Evolutionary conservation across 2,888 invertebrate species (phyloP).

Genomic region (Apeira syringaria): DNA sequence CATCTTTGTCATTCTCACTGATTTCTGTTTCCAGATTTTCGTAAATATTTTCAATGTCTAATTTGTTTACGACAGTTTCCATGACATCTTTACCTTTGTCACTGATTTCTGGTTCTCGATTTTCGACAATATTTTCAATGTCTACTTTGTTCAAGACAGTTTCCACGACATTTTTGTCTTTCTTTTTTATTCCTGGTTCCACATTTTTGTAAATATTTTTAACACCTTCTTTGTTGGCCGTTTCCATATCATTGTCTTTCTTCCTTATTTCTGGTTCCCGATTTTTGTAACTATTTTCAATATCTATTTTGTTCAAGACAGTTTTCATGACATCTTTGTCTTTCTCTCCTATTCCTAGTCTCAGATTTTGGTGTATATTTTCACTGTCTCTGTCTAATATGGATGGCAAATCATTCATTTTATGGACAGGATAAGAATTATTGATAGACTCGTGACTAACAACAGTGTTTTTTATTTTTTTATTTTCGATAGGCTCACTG

Average conservation of each 20-base stretch:
- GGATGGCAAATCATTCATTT: too few relatives aligned
- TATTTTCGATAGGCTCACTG: background rate
- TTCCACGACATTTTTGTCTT: constrained; percentile 25
- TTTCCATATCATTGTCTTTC: too few relatives aligned
- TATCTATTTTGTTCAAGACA: constrained; percentile 13
- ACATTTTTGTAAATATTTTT: constrained; percentile 34
- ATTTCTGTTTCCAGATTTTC: constrained; percentile 27
- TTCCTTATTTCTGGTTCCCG: too few relatives aligned
- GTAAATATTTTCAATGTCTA: constrained; percentile 31
- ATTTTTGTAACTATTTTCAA: too few relatives aligned
- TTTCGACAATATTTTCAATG: too few relatives aligned
- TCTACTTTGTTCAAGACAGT: constrained; percentile 10
- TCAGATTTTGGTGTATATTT: constrained; percentile 27
- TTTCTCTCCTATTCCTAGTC: constrained; percentile 19
- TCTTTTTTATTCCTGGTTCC: constrained; percentile 18
- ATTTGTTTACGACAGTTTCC: constrained; percentile 9
- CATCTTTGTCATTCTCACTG: constrained; percentile 33
- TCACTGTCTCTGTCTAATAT: constrained; percentile 17
- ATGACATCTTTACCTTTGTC: too few relatives aligned
- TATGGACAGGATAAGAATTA: too few relatives aligned
- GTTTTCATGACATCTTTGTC: constrained; percentile 21
- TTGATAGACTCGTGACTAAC: background rate
- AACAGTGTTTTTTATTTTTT: background rate
- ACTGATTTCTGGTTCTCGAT: too few relatives aligned
- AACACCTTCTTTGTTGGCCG: too few relatives aligned